Evolutionary conservation across 2,113 vertebrate species (phyloP), one percentile per base, ranked within the genome.

Genomic region (Meleagris gallopavo): DNA sequence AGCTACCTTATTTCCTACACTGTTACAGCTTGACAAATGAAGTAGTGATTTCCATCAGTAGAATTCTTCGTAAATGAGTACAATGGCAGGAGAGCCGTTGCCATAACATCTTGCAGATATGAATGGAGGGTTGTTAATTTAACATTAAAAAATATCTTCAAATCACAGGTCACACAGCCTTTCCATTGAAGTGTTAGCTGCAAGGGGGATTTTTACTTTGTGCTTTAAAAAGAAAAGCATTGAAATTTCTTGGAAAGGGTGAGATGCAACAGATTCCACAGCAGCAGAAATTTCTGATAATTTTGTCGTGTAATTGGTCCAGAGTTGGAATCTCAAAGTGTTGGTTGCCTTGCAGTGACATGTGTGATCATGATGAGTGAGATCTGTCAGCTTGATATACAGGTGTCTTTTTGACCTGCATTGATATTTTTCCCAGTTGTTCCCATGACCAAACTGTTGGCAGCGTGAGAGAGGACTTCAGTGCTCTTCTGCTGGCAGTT

Each of bases 351-450:
- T 58, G 80, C 50, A 27, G 43, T 11, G 46, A 10, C 24, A 1
- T 2, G 0, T 5, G 57, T 0, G 13, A 43, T 8, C 11, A 60
- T 5, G 9, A 0, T 0, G 1, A 46, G 65, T 0, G 1, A 52
- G 65, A 1, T 14, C 50, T 38, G 46, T 36, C 41, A 55, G 45
- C 60, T 67, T 36, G 72, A 61, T 16, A 2, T 1, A 2, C 27
- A 43, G 36, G 0, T 17, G 29, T 19, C 34, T 22, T 60, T 62
- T 60, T 71, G 27, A 3, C 34, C 57, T 25, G 10, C 0, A 0
- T 27, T 36, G 12, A 3, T 1, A 0, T 8, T 65, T 5, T n/a
- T 40, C 58, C 12, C 9, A 1, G 40, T 1, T 4, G 7, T 7
- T 60, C 6, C 6, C 34, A 8, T 6, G 57, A 25, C 79, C 66